Base-by-base conservation (phyloP, 2,797 vertebrate species). In the Pseudochirops corinnae region DNA sequence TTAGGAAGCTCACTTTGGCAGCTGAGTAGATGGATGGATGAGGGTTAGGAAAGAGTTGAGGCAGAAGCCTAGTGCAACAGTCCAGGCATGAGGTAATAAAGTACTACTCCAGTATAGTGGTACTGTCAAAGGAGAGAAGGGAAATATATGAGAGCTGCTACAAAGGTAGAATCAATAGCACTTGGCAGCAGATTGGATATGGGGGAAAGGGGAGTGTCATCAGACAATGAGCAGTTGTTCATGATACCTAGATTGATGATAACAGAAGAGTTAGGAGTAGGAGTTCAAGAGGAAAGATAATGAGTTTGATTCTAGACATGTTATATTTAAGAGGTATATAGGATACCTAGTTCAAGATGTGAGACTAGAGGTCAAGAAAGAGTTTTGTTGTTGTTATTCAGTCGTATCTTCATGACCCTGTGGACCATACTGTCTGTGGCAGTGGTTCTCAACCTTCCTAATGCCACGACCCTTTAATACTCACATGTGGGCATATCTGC, bases 171-270 rank as follows among this genome's bases (percentile, higher is more conserved):
- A 82, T 82, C 74, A 82, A 26, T 16, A 82, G 74, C 2, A 46
- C 74, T 82, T 82, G 74, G 39, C n/a, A 74, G 24, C 18, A 82
- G 7, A 82, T 82, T 82, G 18, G 13, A 26, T 46, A 46, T 46
- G n/a, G 21, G 3, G 18, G 21, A 3, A 62, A 1, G 31, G 39
- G 18, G 21, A 24, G 7, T 10, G 18, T 39, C 0, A 0, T 24
- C 16, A 46, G 21, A 46, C 21, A 87, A 39, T 50, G 24, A 26
- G 39, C 9, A 50, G 29, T 46, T 74, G 14, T 46, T 87, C 39
- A 87, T 39, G n/a, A 87, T 50, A 46, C 39, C 74, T 87, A 87
- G 21, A 26, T 1, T 87, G 39, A 50, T 46, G 7, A 87, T 26
- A 50, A 87, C 26, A 26, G 39, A 87, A 87, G 39, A 26, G 9